phyloP scores from a whole-genome alignment of 2,113 vertebrate genomes.

The Petroica traversi region DNA sequence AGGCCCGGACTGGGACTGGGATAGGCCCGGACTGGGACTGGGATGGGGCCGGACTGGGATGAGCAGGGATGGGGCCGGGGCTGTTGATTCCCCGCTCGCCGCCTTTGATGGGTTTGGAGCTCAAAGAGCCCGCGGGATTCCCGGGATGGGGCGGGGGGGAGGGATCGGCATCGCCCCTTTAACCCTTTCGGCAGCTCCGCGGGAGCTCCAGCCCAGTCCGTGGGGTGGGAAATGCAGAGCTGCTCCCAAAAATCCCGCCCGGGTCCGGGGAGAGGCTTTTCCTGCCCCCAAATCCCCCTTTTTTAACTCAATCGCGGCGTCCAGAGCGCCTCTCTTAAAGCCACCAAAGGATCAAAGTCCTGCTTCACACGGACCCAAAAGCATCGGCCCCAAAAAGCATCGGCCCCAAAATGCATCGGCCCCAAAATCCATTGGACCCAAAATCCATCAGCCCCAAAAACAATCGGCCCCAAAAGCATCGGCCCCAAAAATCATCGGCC shows the following conservation, averaged over 20 bases:
- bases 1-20: too few species aligned
- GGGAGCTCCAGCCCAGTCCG: fast-evolving
- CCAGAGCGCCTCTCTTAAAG: too few species aligned
- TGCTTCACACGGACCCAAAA: too few species aligned
- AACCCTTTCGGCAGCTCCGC: constrained; percentile 7
- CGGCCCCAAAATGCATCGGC: too few species aligned
- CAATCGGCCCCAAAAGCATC: too few species aligned
- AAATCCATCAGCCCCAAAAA: background rate
- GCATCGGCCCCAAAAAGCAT: too few species aligned
- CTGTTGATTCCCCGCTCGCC: background rate
- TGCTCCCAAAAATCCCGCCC: background rate
- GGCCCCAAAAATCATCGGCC: background rate
- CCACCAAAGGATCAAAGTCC: too few species aligned
- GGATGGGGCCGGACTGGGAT: too few species aligned
- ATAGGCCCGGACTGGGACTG: too few species aligned
- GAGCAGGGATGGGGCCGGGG: fast-evolving
- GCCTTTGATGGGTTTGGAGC: constrained; percentile 17
- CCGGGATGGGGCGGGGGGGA: background rate
- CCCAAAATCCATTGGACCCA: background rate
- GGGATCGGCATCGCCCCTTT: background rate
- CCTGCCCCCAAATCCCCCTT: too few species aligned
- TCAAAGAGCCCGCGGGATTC: background rate
- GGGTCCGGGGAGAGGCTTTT: background rate
- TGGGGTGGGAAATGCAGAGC: background rate
- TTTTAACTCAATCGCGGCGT: too few species aligned